Percentiles rank a stretch among this genome's conserved stretches.
phyloP scores from a whole-genome alignment of 2,113 vertebrate species.

The Pseudopodoces humilis region DNA sequence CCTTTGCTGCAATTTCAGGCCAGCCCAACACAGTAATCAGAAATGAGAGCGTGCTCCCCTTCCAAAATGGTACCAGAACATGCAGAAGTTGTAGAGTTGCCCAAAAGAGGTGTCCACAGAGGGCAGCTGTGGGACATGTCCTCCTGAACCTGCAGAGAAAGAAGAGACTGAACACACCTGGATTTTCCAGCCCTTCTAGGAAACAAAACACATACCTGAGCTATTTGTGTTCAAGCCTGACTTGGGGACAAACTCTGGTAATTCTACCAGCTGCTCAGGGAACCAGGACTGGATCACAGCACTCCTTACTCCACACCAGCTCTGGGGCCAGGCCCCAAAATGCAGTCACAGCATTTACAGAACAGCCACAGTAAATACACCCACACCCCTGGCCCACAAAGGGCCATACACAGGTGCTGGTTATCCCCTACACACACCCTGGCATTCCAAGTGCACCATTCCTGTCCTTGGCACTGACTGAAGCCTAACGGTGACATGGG shows the following conservation, averaged over 20 bases:
- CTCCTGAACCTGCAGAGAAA: not conserved
- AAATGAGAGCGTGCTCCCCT: not conserved
- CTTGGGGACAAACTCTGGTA: not conserved
- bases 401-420: not conserved
- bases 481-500: not conserved
- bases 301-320: not conserved
- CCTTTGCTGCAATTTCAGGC: not conserved
- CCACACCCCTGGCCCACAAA: accelerated
- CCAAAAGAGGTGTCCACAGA: not conserved
- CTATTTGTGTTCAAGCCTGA: not conserved
- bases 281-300: not conserved
- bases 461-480: not conserved
- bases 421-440: not conserved
- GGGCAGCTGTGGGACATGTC: not conserved
- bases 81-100: not conserved
- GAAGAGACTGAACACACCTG: not conserved
- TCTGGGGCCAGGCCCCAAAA: not conserved
- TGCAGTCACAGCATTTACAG: not conserved
- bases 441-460: not conserved
- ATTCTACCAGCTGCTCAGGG: not conserved
- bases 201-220: not conserved
- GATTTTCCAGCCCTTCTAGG: not conserved
- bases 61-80: not conserved
- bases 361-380: accelerated
- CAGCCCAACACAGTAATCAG: accelerated